Base-by-base conservation (phyloP, 2,113 vertebrate species). In the Shinisaurus crocodilurus region DNA sequence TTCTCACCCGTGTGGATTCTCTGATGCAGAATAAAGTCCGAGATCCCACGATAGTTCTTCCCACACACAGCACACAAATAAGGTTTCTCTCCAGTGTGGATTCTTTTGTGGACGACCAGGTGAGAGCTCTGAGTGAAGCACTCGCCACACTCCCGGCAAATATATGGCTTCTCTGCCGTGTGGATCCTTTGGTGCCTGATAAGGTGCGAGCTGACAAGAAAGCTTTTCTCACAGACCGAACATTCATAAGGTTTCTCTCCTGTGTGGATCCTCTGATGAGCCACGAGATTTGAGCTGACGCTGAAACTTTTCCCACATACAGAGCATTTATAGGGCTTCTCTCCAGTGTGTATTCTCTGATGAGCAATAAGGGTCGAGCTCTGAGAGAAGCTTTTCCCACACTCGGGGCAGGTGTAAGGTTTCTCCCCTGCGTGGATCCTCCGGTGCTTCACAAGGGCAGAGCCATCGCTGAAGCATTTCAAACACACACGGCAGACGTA, bases 131-230 rank as follows among this genome's bases (percentile, higher is more conserved):
- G 98, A 48, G 95, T 98, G 90, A 98, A 98, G 82, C 97, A 98
- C 96, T 98, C 98, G 82, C 97, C 96, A 93, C 98, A 98, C 93
- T 98, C 97, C 92, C 96, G 97, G 91, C 98, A 98, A 20, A 96
- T 98, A 91, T 98, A 98, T n/a, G 97, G 98, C 93, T 97, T 98
- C 92, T 98, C 98, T 0, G 97, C 96, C 3, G 97, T 97, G 54
- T 98, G 98, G n/a, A 98, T 97, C 88, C 98, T 97, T 89, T 97
- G 97, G 85, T 98, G 98, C 93, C 98, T 97, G 20, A 98, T 98
- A 84, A 98, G 97, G 88, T 98, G 98, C 45, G 98, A 97, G 77
- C 98, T 96, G 80, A 98, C 98, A 76, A 98, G 97, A 79, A 98
- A 98, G 87, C 98, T 98, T 93, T 91, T 94, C 88, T 95, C 95